Evolutionary conservation across 2,888 invertebrate genomes (phyloP), one percentile per base, ranked within the genome.

Genomic region (Dascillus cervinus): DNA sequence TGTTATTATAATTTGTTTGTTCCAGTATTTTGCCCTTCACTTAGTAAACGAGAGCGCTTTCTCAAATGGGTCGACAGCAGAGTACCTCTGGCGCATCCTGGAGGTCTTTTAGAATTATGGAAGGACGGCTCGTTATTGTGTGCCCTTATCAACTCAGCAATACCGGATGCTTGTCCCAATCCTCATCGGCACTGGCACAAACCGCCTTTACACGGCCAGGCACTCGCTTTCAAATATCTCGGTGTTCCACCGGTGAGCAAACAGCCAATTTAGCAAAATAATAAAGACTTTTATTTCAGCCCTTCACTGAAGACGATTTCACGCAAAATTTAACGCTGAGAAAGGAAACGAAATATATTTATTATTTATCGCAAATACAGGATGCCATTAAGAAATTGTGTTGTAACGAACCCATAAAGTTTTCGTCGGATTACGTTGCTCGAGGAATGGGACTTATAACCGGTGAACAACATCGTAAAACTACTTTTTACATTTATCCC

Each of bases 141-240:
- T 55, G 70, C 72, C 3, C 65, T 73, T 26, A 60, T 77, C 30
- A 75, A 77, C 44, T 64, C 69, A 4, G 70, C 69, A 1, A 56
- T 76, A n/a, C 75, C 76, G 0, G 76, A 75, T 32, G 72, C 76
- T 0, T 76, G 76, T 55, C 66, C 70, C 0, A 75, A 75, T 3
- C 62, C 65, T 1, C 56, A 60, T 27, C 47, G 58, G 13, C 74
- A 75, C 41, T 58, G 60, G 54, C 53, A 48, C 13, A 56, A 59
- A 36, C 67, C 72, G 0, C 72, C 72, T 0, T 64, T 65, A 1
- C 75, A 76, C 47, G 75, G 73, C 20, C 75, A 76, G 56, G 63
- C 71, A 3, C 67, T 77, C 26, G 75, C 74, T 19, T 73, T 72
- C 38, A 71, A 75, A 50, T 75, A 75, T 53, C 65, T 77, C 44